Base-by-base conservation (phyloP, 2,113 vertebrate genomes). In the Aplodontia rufa region DNA sequence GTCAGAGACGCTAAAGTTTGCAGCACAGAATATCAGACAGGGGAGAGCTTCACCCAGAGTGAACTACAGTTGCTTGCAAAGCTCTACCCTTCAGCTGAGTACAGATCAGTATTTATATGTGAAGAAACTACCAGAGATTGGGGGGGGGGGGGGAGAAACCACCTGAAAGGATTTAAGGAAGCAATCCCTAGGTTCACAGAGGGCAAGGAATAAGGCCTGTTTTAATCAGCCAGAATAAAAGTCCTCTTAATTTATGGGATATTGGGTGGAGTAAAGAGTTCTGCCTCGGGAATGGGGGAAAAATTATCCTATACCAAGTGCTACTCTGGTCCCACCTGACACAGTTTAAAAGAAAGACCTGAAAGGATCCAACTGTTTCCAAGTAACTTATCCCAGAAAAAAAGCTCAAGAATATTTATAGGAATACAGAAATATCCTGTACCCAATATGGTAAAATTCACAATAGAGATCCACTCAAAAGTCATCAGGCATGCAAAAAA, bases 311-410 rank as follows among this genome's bases (percentile, higher is more conserved):
- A 80, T 55, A 79, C 47, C 71, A 94, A 88, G 81, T 69, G 49
- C 11, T 80, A 45, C 17, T 75, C 89, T 81, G 19, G n/a, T 83
- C 64, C 40, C 58, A 86, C 74, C 64, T 87, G 72, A 96, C 79
- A 86, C 53, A 84, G 22, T 49, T 93, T 93, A 88, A 96, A 88
- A 95, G 69, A 42, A 96, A 96, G n/a, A 90, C 71, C 35, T 80
- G 37, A 94, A 97, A 95, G 72, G 45, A 90, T 81, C 37, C 88
- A 79, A 90, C 71, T 84, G 40, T 83, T 94, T 92, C n/a, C 86
- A 96, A 82, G 64, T 69, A 92, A 89, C 45, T 90, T 84, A 87
- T 30, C 76, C 30, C n/a, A 62, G 60, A 66, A 83, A 82, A 26
- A 26, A 71, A 78, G 22, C 10, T 55, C 51, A 94, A n/a, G 47